These are phyloP conservation scores for Sarcophaga carnaria DNA, from an alignment of 2,888 invertebrate species.

Conservation along the genomic window DNA sequence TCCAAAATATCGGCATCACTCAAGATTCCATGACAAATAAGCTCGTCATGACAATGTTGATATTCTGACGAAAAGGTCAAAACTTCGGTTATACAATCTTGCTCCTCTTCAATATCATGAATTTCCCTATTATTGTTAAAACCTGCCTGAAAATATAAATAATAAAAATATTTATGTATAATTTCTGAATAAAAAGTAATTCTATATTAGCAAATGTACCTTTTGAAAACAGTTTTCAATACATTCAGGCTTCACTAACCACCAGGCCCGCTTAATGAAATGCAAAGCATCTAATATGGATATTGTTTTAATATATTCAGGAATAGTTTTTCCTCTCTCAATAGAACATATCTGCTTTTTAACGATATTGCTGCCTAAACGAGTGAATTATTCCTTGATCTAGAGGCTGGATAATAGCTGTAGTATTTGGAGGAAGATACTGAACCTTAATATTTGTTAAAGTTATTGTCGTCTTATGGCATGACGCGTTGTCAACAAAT, in stretches of 20 bases:
- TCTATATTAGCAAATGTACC: background rate
- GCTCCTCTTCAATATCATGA: too few species aligned
- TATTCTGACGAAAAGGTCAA: too few species aligned
- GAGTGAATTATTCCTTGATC: constrained; percentile 39
- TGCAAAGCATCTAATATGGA: constrained; percentile 25
- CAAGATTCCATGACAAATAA: too few species aligned
- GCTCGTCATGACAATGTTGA: too few species aligned
- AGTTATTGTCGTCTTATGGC: constrained; percentile 11
- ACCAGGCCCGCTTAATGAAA: constrained; percentile 24
- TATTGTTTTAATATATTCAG: constrained; percentile 16
- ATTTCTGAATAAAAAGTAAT: too few species aligned
- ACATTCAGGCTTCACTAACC: constrained; percentile 41
- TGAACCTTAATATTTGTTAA: constrained; percentile 25
- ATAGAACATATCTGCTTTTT: constrained; percentile 28
- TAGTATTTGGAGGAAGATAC: constrained; percentile 33
- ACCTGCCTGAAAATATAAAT: too few species aligned
- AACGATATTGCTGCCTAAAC: constrained; percentile 28
- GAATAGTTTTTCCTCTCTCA: constrained; percentile 16
- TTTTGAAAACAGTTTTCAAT: constrained; percentile 27
- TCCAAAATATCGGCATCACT: too few species aligned
- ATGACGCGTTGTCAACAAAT: too few species aligned
- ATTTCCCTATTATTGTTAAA: too few species aligned
- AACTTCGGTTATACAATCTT: too few species aligned
- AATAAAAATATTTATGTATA: too few species aligned
- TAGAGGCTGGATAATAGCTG: constrained; percentile 32